Conservation (phyloP, 2,113 vertebrate genomes). For the Gadus macrocephalus region DNA sequence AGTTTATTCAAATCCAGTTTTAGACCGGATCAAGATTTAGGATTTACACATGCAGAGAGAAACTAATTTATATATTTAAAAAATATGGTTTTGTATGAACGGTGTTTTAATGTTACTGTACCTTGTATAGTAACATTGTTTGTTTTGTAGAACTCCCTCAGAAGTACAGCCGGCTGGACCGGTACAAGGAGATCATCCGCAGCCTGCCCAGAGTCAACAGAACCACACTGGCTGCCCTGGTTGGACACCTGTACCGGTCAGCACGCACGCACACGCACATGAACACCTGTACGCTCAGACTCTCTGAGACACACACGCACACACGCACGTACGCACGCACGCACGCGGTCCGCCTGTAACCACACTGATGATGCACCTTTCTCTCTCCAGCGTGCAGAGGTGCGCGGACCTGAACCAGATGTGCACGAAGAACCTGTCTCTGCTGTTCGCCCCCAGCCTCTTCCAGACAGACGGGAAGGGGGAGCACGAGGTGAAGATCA, state of each 20-base stretch:
- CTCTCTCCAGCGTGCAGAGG: constrained; percentile 84
- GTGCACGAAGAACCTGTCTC: constrained; percentile 93
- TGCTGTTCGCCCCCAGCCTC: constrained; percentile 95
- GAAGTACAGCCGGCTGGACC: constrained; percentile 79
- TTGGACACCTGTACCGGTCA: constrained; percentile 92
- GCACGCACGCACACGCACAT: constrained; percentile 36
- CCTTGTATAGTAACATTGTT: too few relatives aligned
- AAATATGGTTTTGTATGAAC: too few relatives aligned
- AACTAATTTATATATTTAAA: too few relatives aligned
- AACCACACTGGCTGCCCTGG: constrained; percentile 86
- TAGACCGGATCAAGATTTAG: too few relatives aligned
- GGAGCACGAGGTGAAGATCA: constrained; percentile 90
- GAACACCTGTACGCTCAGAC: constrained; percentile 3
- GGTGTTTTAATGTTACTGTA: too few relatives aligned
- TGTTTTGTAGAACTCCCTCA: constrained; percentile 71
- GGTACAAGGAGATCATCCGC: constrained; percentile 89
- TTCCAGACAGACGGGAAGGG: constrained; percentile 97
- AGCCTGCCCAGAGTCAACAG: constrained; percentile 86
- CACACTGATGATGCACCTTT: too few relatives aligned
- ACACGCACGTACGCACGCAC: background rate
- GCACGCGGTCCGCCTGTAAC: background rate
- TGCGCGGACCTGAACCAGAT: constrained; percentile 95
- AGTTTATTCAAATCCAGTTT: background rate
- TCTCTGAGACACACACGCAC: background rate
- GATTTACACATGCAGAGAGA: too few relatives aligned